Evolutionary conservation across 2,797 vertebrate species (phyloP).

Genomic region (Tapirus indicus): DNA sequence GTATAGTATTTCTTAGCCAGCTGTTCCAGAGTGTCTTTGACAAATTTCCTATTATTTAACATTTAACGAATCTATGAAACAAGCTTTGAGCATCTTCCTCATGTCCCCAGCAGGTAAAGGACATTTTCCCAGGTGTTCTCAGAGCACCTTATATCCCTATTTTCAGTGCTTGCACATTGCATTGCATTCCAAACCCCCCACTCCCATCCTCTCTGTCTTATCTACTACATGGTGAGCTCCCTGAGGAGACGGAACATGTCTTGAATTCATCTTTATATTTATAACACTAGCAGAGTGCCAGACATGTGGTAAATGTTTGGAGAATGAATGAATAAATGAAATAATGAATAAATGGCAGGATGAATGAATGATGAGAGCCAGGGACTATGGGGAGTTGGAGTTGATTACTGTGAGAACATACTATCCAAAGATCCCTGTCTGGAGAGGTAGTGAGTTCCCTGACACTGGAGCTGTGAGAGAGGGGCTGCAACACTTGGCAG

Average conservation of each 20-base stretch:
- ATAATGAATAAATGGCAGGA: neutral
- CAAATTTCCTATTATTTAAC: neutral
- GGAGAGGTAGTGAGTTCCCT: neutral
- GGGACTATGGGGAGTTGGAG: neutral
- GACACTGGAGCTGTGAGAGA: neutral
- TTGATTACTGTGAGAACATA: neutral
- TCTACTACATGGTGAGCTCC: neutral
- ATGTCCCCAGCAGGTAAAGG: neutral
- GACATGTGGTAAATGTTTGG: neutral
- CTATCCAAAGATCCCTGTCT: neutral
- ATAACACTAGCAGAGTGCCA: neutral
- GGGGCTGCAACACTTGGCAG: neutral
- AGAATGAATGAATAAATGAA: neutral
- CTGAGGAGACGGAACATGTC: too few relatives aligned
- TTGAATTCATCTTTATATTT: neutral
- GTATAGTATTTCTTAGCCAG: neutral
- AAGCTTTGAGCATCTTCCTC: neutral
- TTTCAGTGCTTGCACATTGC: neutral
- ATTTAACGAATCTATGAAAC: neutral
- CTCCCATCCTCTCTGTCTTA: neutral
- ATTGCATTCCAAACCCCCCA: too few relatives aligned
- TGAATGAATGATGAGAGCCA: neutral
- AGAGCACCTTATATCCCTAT: neutral
- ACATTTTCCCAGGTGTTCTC: neutral
- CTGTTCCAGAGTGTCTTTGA: neutral